A percentile compares a stretch with the other conserved stretches of the same genome.
Conservation (phyloP, 2,113 vertebrate genomes). For the Aleadryas rufinucha region DNA sequence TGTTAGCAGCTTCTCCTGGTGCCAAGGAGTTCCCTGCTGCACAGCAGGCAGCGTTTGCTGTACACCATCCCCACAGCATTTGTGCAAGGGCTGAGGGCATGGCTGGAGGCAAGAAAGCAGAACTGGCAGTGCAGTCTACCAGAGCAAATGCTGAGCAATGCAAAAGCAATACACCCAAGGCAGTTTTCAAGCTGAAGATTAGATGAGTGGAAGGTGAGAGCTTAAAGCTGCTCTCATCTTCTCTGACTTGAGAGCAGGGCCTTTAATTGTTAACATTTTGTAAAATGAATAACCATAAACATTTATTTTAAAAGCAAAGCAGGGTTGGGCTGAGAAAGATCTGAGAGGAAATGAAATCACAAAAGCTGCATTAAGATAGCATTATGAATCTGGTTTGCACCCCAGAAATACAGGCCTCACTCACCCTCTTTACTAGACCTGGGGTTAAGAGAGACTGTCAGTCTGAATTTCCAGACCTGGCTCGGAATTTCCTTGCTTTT, state of each 20-base stretch:
- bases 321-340: not conserved
- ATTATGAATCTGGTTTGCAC: conserved; percentile 17
- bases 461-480: conserved; percentile 10
- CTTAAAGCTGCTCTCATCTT: not conserved
- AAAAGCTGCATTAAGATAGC: not conserved
- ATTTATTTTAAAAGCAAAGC: conserved; percentile 13
- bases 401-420: not conserved
- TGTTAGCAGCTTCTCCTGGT: not conserved
- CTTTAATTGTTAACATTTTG: conserved; percentile 2
- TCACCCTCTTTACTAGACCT: not conserved
- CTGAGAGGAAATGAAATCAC: conserved; percentile 42
- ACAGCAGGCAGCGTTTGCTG: rapidly evolving
- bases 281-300: conserved; percentile 11
- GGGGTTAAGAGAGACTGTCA: not conserved
- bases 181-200: not conserved
- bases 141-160: conserved; percentile 22
- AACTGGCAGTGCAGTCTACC: not conserved
- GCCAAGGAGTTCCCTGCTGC: not conserved
- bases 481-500: conserved; percentile 23
- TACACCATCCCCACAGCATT: not conserved
- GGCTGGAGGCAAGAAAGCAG: conserved; percentile 14
- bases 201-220: not conserved
- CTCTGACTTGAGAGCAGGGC: not conserved
- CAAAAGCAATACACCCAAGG: not conserved
- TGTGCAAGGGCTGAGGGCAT: not conserved